phyloP scores from a whole-genome alignment of 2,113 vertebrate species.

The Phoenicopterus ruber region DNA sequence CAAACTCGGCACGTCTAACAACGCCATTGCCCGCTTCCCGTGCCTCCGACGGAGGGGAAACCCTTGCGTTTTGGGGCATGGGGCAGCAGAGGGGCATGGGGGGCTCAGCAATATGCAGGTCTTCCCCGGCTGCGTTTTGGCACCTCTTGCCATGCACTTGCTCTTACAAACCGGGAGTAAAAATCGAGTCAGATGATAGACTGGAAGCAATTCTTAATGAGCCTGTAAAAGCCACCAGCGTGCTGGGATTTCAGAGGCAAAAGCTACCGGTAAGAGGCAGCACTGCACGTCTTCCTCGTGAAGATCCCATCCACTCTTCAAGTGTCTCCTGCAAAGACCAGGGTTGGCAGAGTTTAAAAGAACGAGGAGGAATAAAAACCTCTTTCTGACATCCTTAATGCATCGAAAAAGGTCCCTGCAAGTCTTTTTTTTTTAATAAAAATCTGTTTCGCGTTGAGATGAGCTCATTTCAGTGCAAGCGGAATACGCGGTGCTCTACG shows the following conservation, averaged over 20 bases:
- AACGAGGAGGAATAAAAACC: background rate
- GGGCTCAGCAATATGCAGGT: background rate
- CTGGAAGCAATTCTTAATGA: background rate
- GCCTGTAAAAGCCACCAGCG: background rate
- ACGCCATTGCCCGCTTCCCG: background rate
- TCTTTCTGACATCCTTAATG: background rate
- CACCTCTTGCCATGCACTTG: background rate
- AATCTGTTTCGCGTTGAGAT: background rate
- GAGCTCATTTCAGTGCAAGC: background rate
- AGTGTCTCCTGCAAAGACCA: background rate
- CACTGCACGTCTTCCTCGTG: background rate
- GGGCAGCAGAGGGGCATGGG: background rate
- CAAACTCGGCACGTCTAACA: background rate
- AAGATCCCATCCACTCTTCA: background rate
- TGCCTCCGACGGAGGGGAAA: accelerated
- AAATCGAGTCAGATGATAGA: background rate
- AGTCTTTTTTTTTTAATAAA: background rate
- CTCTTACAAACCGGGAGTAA: background rate
- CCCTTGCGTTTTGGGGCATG: background rate
- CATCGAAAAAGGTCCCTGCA: background rate
- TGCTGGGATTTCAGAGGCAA: background rate
- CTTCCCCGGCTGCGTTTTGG: background rate
- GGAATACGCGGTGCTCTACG: accelerated
- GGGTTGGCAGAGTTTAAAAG: background rate
- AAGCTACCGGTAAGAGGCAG: background rate